Evolutionary conservation across 1,140 invertebrate genomes (phyloP), one percentile per base, ranked within the genome.

Genomic region (Drosophila saltans): DNA sequence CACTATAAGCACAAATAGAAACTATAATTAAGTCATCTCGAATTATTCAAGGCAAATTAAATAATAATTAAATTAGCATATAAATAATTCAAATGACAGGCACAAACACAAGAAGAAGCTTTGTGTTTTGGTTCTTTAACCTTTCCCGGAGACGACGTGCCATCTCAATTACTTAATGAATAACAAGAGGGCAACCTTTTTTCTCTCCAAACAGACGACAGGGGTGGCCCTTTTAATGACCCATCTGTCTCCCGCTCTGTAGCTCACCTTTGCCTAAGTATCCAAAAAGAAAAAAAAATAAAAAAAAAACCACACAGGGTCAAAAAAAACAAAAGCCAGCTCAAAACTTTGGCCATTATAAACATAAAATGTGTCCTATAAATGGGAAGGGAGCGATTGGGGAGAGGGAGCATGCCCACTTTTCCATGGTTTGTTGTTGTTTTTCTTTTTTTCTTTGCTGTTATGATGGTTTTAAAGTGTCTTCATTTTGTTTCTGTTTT

Each of bases 311-410:
- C 33, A 6, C 33, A 36, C 64, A 55, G 52, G 71, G 62, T 63
- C 80, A 62, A 78, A 40, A 69, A 85, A 79, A 48, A 48, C 7
- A 86, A 86, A 68, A 62, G 80, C 67, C 48, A 68, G 72, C 69
- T 79, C 55, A 57, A 83, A 88, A 88, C 84, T 89, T 86, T 88
- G 73, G 69, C 83, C 84, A 86, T 89, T 88, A 89, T 83, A 74
- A 83, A 78, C 73, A 88, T 77, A 88, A 86, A 82, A 72, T 70
- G 58, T 48, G 43, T 45, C 55, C 75, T 67, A 76, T 71, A 85
- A 78, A 78, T 78, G 68, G 5, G 9, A 24, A 48, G 2, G 21
- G 45, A 10, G 8, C 3, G 6, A 36, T 36, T 3, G 21, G 24
- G 45, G 7, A 6, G 16, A 3, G 41, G 45, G 24, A 16, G n/a